Base-by-base conservation (phyloP, 2,888 invertebrate genomes). In the Amphipyra berbera region DNA sequence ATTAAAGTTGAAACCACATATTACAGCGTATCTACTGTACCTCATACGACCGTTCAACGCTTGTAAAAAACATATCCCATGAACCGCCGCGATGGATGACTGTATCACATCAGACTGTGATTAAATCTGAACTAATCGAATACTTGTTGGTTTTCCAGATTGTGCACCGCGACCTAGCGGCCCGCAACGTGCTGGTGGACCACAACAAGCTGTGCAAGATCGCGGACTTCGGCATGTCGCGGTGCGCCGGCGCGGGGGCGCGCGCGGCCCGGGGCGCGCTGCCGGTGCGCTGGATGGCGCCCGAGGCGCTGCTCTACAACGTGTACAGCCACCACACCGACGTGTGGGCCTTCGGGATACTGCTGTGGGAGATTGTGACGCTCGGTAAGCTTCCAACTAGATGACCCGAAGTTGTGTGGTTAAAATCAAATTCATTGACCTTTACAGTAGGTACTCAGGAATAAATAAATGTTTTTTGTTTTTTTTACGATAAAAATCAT, bases 201-300 rank as follows among this genome's bases (percentile, higher is more conserved):
- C 97, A 97, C 90, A 97, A 97, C 90, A 98, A 98, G 86, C 95
- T 97, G 64, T 98, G 98, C 90, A 98, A 98, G 95, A 97, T 98
- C 71, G 97, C 98, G 2, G 98, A 98, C 94, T 98, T 98, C 89
- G 98, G 98, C 61, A 97, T 98, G 96, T 98, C 98, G 10, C 95
- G 98, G 59, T 96, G 96, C 75, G 96, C 91, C 0, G 93, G 92
- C 13, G 88, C 86, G 0, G 85, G 88, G 0, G 94, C 88, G 77
- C 89, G 89, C 70, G 94, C 95, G 83, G 85, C 90, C 0, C 91
- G 96, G 4, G 96, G 96, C 13, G 96, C 97, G 14, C 85, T 97
- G 78, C 97, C 97, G 0, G 96, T 97, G 53, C 94, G 97, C 27
- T 98, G 98, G 98, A 98, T 98, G 98, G 97, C 98, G 3, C 98